Evolutionary conservation across 2,797 vertebrate genomes (phyloP).

Genomic region (Melopsittacus undulatus): DNA sequence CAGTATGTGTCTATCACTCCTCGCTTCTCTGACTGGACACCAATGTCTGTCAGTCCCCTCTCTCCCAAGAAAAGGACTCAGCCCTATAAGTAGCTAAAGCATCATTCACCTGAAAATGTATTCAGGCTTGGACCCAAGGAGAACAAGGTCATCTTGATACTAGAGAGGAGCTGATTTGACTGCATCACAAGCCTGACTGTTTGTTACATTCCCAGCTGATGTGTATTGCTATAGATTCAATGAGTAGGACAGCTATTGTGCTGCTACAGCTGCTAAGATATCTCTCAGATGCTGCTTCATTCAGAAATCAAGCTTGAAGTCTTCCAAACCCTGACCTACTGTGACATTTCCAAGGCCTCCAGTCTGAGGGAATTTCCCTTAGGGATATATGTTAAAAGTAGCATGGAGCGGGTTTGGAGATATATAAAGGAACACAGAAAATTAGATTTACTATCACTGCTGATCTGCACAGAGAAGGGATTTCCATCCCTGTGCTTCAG

Average conservation of each 20-base stretch:
- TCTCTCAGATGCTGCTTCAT: neutral
- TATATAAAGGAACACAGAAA: neutral
- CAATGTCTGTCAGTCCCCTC: neutral
- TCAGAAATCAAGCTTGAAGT: slow-evolving; percentile 3
- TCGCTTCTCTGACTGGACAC: neutral
- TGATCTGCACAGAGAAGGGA: neutral
- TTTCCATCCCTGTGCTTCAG: neutral
- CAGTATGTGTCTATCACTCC: neutral
- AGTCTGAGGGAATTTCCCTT: neutral
- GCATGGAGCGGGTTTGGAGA: neutral
- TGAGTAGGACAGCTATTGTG: neutral
- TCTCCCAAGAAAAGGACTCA: neutral
- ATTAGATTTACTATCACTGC: neutral
- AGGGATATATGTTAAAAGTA: neutral
- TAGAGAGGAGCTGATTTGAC: neutral
- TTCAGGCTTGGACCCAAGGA: neutral
- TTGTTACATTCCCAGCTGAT: neutral
- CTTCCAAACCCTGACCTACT: neutral
- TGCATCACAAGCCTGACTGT: neutral
- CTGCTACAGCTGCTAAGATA: neutral
- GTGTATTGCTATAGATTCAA: neutral
- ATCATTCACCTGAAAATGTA: neutral
- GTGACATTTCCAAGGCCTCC: neutral
- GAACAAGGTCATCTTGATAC: neutral
- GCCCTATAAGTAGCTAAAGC: neutral